These are phyloP conservation scores for Gymnosoma rotundatum DNA, from an alignment of 2,888 invertebrate species.

Conservation along the genomic window DNA sequence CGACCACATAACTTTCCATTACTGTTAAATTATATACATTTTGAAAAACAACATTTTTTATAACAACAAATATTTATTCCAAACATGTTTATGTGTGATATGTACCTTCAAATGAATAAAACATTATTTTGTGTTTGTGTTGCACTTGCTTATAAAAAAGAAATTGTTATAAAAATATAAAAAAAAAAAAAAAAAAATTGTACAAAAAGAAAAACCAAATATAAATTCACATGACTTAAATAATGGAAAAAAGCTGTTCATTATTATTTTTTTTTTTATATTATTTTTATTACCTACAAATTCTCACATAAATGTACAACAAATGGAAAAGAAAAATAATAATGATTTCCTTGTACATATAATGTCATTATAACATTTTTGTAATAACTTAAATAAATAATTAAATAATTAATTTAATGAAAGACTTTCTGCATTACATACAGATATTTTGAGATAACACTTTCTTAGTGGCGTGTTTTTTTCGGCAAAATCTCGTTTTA, in stretches of 20 bases:
- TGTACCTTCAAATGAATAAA: conserved; percentile 33
- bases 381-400: background rate
- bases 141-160: conserved; percentile 15
- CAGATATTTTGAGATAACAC: too few relatives aligned
- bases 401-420: too few relatives aligned
- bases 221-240: conserved; percentile 27
- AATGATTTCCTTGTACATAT: conserved; percentile 42
- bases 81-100: background rate
- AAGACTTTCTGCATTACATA: too few relatives aligned
- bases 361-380: conserved; percentile 34
- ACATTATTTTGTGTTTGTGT: conserved; percentile 34
- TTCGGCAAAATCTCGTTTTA: too few relatives aligned
- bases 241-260: background rate
- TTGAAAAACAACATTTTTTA: background rate
- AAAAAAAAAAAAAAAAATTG: too few relatives aligned
- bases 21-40: conserved; percentile 48
- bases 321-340: conserved; percentile 1
- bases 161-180: conserved; percentile 23
- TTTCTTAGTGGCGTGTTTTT: too few relatives aligned
- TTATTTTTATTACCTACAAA: conserved; percentile 15
- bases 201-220: conserved; percentile 1
- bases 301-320: conserved; percentile 33
- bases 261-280: conserved; percentile 17
- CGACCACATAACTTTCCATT: conserved; percentile 62
- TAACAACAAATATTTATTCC: background rate